These are phyloP conservation scores for Symphodus melops DNA, from an alignment of 2,113 vertebrate species.

Conservation along the genomic window DNA sequence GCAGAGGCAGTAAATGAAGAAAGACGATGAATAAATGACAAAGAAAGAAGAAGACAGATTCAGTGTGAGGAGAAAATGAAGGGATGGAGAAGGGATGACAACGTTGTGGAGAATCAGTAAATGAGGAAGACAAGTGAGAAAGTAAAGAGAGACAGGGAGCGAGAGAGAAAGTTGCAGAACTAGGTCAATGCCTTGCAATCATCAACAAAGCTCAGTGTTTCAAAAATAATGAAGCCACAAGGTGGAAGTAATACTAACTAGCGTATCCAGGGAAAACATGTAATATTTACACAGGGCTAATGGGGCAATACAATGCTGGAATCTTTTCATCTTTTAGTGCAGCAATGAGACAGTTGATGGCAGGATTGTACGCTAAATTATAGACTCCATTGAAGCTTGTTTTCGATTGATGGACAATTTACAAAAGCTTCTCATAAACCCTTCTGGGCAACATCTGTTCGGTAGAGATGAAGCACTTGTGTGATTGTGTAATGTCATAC, in stretches of 20 bases:
- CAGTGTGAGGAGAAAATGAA: constrained; percentile 45
- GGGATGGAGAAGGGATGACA: constrained; percentile 18
- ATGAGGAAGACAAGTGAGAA: constrained; percentile 51
- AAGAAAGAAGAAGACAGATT: constrained; percentile 42
- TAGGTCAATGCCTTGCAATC: constrained; percentile 81
- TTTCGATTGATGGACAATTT: constrained; percentile 76
- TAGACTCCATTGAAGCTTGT: constrained; percentile 46
- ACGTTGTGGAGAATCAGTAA: constrained; percentile 42
- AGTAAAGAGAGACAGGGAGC: constrained; percentile 9
- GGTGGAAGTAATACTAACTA: constrained; percentile 83
- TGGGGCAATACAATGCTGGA: constrained; percentile 61
- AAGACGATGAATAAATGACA: constrained; percentile 71
- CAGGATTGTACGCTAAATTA: constrained; percentile 60
- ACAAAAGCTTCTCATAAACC: constrained; percentile 65
- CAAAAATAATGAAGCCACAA: constrained; percentile 82
- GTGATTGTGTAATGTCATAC: constrained; percentile 35
- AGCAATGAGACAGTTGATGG: constrained; percentile 41
- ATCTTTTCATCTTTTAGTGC: constrained; percentile 59
- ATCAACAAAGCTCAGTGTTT: constrained; percentile 73
- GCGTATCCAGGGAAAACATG: constrained; percentile 75
- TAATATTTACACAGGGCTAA: constrained; percentile 80
- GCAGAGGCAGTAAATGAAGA: constrained; percentile 62
- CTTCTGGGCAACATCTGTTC: constrained; percentile 72
- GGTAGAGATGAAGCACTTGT: constrained; percentile 44
- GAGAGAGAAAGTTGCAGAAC: constrained; percentile 65